Evolutionary conservation across 2,113 vertebrate genomes (phyloP), one percentile per base, ranked within the genome.

Genomic region (Plecotus auritus): DNA sequence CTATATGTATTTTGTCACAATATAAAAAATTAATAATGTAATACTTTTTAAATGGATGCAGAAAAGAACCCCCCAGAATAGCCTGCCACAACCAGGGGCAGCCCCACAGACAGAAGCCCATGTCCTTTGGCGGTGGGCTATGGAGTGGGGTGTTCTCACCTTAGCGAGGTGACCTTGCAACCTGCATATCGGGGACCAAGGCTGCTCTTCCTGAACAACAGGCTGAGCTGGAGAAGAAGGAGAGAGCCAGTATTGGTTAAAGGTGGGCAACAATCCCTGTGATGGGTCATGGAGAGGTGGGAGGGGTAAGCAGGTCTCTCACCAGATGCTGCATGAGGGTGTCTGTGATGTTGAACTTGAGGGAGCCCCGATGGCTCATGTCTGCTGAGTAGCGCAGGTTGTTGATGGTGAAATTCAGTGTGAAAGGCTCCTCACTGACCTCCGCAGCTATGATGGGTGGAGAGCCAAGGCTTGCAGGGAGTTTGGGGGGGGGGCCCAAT

Each of bases 321-420:
- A 98, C 98, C 0, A 98, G 97, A 78, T 96, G 73, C 37, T 64
- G 90, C 96, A 98, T 94, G 64, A 97, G 85, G 30, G 72, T 97
- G 64, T 97, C 74, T 0, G 98, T 94, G 5, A 97, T 98, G 10
- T 12, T 98, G 97, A 98, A 98, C 95, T 96, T 97, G 20, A 54
- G 85, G 20, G 98, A 98, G 17, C 86, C 85, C 0, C 94, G 93
- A 7, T 2, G 91, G 51, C 91, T 92, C 92, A 98, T 98, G 81
- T 98, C 98, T 0, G 90, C 11, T 0, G 95, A 97, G 42, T 97
- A 98, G 35, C 82, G 96, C 42, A 98, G 91, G 93, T 97, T 98
- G 92, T 78, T 32, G 56, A 98, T 96, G 40, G 98, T 98, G 59
- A 97, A 97, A 77, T 97, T 98, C 56, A 98, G 66, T 0, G 96